Base-by-base conservation (phyloP, 2,888 invertebrate genomes). In the Pyrrhia umbra region DNA sequence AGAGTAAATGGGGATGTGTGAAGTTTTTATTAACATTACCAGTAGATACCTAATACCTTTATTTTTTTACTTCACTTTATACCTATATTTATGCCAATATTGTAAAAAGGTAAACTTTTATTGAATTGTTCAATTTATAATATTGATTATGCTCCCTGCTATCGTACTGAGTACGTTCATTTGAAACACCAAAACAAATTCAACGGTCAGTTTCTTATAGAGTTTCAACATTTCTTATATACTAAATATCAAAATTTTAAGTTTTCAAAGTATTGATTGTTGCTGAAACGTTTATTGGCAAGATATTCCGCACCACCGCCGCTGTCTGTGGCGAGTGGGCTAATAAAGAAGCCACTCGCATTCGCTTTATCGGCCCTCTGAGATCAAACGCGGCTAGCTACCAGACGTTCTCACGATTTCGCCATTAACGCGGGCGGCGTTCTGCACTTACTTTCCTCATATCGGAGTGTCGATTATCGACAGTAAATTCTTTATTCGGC, bases 281-380 rank as follows among this genome's bases (percentile, higher is more conserved):
- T 43, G 30, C 43, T 55, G 9, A 15, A n/a, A 49, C 43, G 49
- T 57, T 57, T 47, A 54, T 60, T 45, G 40, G 27, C 23, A 30
- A 34, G 65, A 70, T 58, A 58, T 67, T 72, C 59, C 57, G 27
- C 50, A 10, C 46, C 51, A 57, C 27, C 63, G 45, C 47, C 45
- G 39, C 34, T 50, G 46, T 68, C 73, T 68, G 77, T 43, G 68
- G 68, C 56, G 56, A 56, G 52, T 9, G 21, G 42, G 63, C 64
- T 61, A 76, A 70, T 77, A 74, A 67, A 77, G 66, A 54, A 70
- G 54, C 46, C 46, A 16, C 55, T 64, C 55, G 55, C 51, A 56
- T 67, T 71, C 73, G 13, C 58, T 73, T 70, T 74, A 76, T 76
- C 70, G 74, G 51, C 15, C 77, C 61, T 63, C 49, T 6, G 70